Base-by-base conservation (phyloP, 2,888 invertebrate species). In the Didymodactylos carnosus region DNA sequence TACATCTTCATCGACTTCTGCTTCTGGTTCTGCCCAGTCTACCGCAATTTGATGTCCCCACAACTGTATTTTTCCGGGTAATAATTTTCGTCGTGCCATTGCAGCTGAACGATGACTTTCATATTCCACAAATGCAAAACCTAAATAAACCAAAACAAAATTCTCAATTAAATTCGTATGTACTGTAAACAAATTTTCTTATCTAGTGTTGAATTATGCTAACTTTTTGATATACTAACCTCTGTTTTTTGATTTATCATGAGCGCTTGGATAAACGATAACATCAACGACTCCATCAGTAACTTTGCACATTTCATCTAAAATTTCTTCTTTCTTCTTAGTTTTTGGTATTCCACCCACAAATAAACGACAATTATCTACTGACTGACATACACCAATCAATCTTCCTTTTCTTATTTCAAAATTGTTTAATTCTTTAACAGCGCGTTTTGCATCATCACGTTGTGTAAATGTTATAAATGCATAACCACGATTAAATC, bases 21-120 rank as follows among this genome's bases (percentile, higher is more conserved):
- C 88, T 79, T 91, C 88, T 0, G 91, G 91, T 79, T 90, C 89
- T 0, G 92, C 91, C 92, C 92, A 92, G 81, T 92, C 91, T 0
- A 91, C 89, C 75, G 87, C 87, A 62, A 91, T 86, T 51, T 88
- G 87, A 85, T 78, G 88, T 86, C 88, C 89, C 89, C 43, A 90
- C 7, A 85, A 83, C 76, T 82, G 81, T 49, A 83, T 81, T 71
- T 81, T 2, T 88, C 90, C 71, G 88, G 91, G 83, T 72, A 83
- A 82, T 29, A 84, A 77, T 77, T 84, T 84, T 75, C 84, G 77
- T 74, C 84, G 77, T 0, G 84, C 84, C 82, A 84, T 82, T 8
- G 84, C 84, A 0, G 88, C 87, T n/a, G 88, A 86, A 76, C 84
- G 81, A 79, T 92, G 92, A 70, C 86, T 87, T 23, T 87, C 86